Evolutionary conservation across 2,888 invertebrate species (phyloP), one percentile per base, ranked within the genome.

Genomic region (Drosophila phalerata): DNA sequence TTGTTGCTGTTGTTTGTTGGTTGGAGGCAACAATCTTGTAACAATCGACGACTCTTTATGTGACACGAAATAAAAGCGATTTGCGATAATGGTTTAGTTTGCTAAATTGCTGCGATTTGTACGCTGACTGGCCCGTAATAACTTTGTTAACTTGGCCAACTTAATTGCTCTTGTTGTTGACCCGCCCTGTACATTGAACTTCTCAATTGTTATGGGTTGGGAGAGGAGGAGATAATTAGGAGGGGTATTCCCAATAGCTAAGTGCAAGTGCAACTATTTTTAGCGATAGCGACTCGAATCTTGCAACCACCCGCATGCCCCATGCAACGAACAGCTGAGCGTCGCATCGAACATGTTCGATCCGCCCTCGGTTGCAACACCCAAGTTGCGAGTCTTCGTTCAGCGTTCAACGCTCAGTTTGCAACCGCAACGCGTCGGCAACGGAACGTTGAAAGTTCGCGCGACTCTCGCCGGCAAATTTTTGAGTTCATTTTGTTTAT

Each of bases 71-170:
- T 25, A 49, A 64, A 68, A 73, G 65, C 69, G 42, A 87, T 79
- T 88, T 73, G 82, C 65, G 25, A 77, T 79, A 85, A 89, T 88
- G 87, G 79, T 77, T 76, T 76, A 69, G 72, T 70, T 77, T 80
- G 81, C 65, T 84, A 66, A 86, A 88, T 88, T 77, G 70, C 57
- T 55, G 42, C 73, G 74, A 89, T 85, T 85, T 87, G 81, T 68
- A 42, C 62, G 42, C 37, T 58, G 15, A 2, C 61, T 43, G 25
- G 51, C 43, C 53, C 63, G 53, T 72, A 75, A 88, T 87, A 81
- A 73, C 73, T 84, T 88, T 48, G 57, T 63, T 63, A 56, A 34
- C 56, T 63, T 63, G 70, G 64, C 73, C 67, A 71, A 63, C 72
- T 72, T 72, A 83, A 86, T 88, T 83, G 82, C 55, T 56, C 28